Evolutionary conservation across 2,888 invertebrate genomes (phyloP), one percentile per base, ranked within the genome.

Genomic region (Glyphotaelius pellucidus): DNA sequence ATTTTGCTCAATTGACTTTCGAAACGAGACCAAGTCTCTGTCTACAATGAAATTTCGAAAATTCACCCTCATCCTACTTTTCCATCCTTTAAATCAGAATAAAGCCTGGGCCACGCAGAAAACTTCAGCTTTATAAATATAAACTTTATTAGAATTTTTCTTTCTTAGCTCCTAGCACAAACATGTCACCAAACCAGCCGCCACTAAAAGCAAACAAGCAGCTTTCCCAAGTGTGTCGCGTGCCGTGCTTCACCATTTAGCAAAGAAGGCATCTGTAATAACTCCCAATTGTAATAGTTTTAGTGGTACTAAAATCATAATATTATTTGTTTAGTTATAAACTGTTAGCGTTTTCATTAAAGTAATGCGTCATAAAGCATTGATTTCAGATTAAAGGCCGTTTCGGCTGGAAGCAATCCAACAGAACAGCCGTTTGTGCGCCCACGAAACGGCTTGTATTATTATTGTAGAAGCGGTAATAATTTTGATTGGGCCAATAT

Each of bases 321-420:
- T 67, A 67, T 67, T 67, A 25, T 67, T 67, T 67, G 67, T 67
- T 67, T 67, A n/a, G 67, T 67, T 67, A 67, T 67, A 67, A 67
- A 67, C 67, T 67, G 67, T 81, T 81, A 81, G 30, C 32, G 32
- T 32, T 32, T 31, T 32, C 81, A 32, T 31, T 81, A 81, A 81
- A 81, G 31, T 32, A 81, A 32, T 81, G 81, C 32, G 30, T 81
- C 32, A 32, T 81, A 15, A 32, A 81, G 31, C 31, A 81, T 31
- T 32, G 32, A 81, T 81, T 81, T 81, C 32, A 19, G 30, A 32
- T 32, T 81, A 81, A 81, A 81, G 32, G 19, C 32, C 81, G 30
- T 81, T 81, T 32, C 81, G 81, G 19, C 81, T 81, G 81, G 81
- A 81, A 81, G 7, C 81, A 81, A 81, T 81, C 81, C 81, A 31